Percentiles rank a stretch among this genome's conserved stretches.
Conservation (phyloP, 2,797 vertebrate species). For the Enteromius trimaculatus region DNA sequence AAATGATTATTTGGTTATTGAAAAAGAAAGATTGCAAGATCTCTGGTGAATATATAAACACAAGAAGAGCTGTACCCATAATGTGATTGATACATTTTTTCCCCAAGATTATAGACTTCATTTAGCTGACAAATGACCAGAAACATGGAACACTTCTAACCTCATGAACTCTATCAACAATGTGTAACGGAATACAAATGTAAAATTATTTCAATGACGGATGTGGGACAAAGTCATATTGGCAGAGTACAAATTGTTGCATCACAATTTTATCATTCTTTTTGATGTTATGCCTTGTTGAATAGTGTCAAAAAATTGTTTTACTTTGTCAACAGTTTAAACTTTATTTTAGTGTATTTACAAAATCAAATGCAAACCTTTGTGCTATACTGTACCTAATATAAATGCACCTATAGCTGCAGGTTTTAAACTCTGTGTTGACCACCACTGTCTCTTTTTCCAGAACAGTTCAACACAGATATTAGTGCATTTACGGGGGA, state of each 20-base stretch:
- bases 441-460: background rate
- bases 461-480: too few species aligned
- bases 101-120: slow-evolving; percentile 34
- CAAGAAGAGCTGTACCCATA: slow-evolving; percentile 18
- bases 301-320: background rate
- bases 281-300: background rate
- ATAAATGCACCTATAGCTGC: background rate
- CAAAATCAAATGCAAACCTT: background rate
- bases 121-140: slow-evolving; percentile 41
- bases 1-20: slow-evolving; percentile 39
- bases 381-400: background rate
- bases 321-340: background rate
- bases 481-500: too few species aligned
- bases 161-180: slow-evolving; percentile 23
- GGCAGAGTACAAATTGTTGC: slow-evolving; percentile 22
- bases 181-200: slow-evolving; percentile 3
- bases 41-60: slow-evolving; percentile 34
- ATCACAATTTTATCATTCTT: slow-evolving; percentile 19
- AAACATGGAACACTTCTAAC: slow-evolving; percentile 27
- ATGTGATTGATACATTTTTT: slow-evolving; percentile 22
- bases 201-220: slow-evolving; percentile 16
- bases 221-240: slow-evolving; percentile 22
- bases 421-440: background rate
- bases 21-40: slow-evolving; percentile 16
- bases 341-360: background rate